A percentile compares a stretch with the other conserved stretches of the same genome.
These are phyloP conservation scores for Monopterus albus DNA, from an alignment of 2,113 vertebrate species.

Conservation along the genomic window DNA sequence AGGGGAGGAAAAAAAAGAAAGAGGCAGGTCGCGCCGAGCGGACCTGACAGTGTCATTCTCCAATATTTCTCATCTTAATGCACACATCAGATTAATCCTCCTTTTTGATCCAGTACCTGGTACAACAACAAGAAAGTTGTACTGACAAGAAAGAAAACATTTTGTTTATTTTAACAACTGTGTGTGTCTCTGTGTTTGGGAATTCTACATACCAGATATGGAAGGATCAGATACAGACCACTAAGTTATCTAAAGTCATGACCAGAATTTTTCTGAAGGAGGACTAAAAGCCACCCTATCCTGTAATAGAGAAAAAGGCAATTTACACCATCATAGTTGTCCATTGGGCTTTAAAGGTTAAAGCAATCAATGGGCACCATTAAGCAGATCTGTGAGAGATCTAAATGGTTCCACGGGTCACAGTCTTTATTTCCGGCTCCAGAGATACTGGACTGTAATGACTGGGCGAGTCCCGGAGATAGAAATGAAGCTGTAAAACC, in stretches of 20 bases:
- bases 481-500: conserved; percentile 62
- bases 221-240: conserved; percentile 37
- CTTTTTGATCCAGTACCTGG: too few relatives aligned
- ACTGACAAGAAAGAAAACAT: too few relatives aligned
- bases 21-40: too few relatives aligned
- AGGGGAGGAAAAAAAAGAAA: too few relatives aligned
- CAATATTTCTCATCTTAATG: too few relatives aligned
- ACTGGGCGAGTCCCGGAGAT: conserved; percentile 71
- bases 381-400: conserved; percentile 84
- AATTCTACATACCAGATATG: too few relatives aligned
- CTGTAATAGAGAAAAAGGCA: conserved; percentile 82
- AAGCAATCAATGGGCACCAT: conserved; percentile 78
- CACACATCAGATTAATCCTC: too few relatives aligned
- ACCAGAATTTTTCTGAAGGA: conserved; percentile 59
- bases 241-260: conserved; percentile 66
- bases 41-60: too few relatives aligned
- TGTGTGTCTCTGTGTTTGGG: too few relatives aligned
- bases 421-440: conserved; percentile 81
- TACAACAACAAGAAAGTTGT: too few relatives aligned
- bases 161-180: too few relatives aligned
- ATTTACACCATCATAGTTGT: conserved; percentile 79
- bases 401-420: conserved; percentile 77
- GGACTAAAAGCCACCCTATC: conserved; percentile 78
- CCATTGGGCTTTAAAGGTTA: conserved; percentile 82
- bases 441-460: conserved; percentile 79